These are phyloP conservation scores for Boulengeromyrus knoepffleri DNA, from an alignment of 2,113 vertebrate genomes.

Conservation along the genomic window DNA sequence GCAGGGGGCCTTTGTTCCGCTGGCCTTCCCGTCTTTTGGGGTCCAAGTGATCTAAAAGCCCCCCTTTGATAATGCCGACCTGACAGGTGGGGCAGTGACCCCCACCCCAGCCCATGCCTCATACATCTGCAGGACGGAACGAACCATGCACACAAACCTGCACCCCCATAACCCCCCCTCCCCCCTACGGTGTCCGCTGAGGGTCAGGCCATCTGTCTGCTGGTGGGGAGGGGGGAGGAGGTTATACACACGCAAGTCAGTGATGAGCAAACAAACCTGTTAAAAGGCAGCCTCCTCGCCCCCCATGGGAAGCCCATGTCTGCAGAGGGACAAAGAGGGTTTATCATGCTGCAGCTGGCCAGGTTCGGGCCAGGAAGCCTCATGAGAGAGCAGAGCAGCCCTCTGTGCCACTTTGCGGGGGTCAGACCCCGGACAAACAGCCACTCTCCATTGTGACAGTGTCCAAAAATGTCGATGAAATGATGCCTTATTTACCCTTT, in stretches of 20 bases:
- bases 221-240: slow-evolving; percentile 1
- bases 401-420: neutral
- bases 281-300: neutral
- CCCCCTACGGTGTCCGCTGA: too few relatives aligned
- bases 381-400: neutral
- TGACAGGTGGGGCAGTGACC: neutral
- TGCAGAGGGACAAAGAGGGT: neutral
- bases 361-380: neutral
- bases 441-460: neutral
- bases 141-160: neutral
- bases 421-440: neutral
- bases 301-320: neutral
- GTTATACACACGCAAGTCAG: neutral
- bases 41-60: neutral
- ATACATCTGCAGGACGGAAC: neutral
- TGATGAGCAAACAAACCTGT: slow-evolving; percentile 25
- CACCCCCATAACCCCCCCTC: neutral
- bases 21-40: neutral
- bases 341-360: neutral
- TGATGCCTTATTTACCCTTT: neutral
- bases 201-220: neutral
- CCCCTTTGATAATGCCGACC: neutral
- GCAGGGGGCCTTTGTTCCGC: neutral
- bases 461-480: neutral
- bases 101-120: neutral